Conservation (phyloP, 2,113 vertebrate genomes). For the Trinectes maculatus region DNA sequence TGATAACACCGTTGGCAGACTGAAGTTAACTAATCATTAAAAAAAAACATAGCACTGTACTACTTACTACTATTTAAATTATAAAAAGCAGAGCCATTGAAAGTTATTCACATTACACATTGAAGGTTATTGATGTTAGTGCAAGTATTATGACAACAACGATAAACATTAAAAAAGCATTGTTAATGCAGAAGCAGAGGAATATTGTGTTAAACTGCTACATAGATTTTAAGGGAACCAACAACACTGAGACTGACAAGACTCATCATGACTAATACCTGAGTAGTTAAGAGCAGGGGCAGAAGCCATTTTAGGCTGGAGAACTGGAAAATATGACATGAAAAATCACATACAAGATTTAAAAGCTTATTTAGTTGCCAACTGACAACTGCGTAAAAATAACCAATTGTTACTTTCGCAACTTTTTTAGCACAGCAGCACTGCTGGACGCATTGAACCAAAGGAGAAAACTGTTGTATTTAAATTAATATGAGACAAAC, state of each 20-base stretch:
- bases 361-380: slow-evolving; percentile 29
- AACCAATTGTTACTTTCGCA: not conserved
- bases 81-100: not conserved
- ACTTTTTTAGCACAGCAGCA: not conserved
- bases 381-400: not conserved
- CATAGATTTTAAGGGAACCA: slow-evolving; percentile 3
- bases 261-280: slow-evolving; percentile 83
- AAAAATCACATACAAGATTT: slow-evolving; percentile 30
- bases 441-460: not conserved
- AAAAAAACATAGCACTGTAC: not conserved
- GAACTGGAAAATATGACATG: slow-evolving; percentile 86
- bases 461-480: not conserved
- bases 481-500: not conserved
- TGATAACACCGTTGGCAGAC: slow-evolving; percentile 15
- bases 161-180: slow-evolving; percentile 1
- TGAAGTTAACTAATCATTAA: slow-evolving; percentile 20
- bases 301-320: slow-evolving; percentile 92
- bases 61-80: not conserved
- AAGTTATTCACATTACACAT: not conserved
- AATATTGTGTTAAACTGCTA: slow-evolving; percentile 36
- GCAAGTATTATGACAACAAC: not conserved
- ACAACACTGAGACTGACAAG: slow-evolving; percentile 20
- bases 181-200: slow-evolving; percentile 48
- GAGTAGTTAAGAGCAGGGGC: slow-evolving; percentile 88
- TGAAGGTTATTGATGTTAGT: not conserved